These are phyloP conservation scores for Laothoe populi DNA, from an alignment of 2,888 invertebrate species.

Conservation along the genomic window DNA sequence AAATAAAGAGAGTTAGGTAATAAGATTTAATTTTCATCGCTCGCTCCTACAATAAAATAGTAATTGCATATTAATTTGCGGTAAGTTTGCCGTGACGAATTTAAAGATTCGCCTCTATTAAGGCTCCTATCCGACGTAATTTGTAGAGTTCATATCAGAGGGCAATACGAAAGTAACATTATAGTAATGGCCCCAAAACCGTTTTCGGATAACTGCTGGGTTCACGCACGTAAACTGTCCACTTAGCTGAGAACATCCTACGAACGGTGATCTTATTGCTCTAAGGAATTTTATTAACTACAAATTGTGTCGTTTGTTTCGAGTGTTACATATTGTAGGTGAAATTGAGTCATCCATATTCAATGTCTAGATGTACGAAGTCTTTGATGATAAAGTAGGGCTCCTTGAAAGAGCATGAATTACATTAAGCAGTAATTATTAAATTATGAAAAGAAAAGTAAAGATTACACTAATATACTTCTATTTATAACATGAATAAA, in stretches of 20 bases:
- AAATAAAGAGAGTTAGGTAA: neutral
- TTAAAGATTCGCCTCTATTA: neutral
- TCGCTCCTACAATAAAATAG: neutral
- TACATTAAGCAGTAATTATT: neutral
- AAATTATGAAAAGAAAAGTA: neutral
- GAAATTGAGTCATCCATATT: constrained; percentile 18
- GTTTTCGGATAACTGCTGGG: constrained; percentile 49
- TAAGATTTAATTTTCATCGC: neutral
- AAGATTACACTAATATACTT: too few species aligned
- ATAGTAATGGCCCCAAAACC: constrained; percentile 44
- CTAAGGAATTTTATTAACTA: constrained; percentile 49
- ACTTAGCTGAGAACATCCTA: constrained; percentile 46
- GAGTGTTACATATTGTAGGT: constrained; percentile 20
- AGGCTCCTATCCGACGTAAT: neutral
- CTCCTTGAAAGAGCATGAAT: neutral
- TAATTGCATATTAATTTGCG: constrained; percentile 10
- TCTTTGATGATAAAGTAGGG: neutral
- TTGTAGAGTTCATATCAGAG: constrained; percentile 15
- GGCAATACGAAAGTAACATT: constrained; percentile 22
- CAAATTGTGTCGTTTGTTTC: constrained; percentile 31
- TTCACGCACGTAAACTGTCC: constrained; percentile 43
- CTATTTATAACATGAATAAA: too few species aligned
- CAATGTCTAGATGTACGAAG: neutral
- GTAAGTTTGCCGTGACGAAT: neutral
- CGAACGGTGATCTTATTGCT: constrained; percentile 45